phyloP scores from a whole-genome alignment of 2,113 vertebrate genomes.

The Clarias magur region DNA sequence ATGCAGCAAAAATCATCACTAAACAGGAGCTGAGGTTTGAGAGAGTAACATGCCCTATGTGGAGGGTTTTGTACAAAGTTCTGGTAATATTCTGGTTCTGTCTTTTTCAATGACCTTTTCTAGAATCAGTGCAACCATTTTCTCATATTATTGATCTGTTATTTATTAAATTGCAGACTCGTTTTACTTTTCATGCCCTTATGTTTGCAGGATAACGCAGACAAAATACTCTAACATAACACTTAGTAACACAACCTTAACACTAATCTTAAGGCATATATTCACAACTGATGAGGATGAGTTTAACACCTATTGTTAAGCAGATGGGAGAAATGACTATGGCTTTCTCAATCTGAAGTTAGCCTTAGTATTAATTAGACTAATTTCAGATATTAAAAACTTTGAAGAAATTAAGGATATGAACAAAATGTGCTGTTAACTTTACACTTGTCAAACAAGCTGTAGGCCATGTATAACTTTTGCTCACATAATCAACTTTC shows the following conservation, averaged over 20 bases:
- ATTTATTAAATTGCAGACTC: not conserved
- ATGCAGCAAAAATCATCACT: too few relatives aligned
- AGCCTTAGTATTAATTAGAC: not conserved
- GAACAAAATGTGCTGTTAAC: not conserved
- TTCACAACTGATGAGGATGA: not conserved
- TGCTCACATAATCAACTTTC: not conserved
- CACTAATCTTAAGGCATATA: not conserved
- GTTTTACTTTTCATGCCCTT: not conserved
- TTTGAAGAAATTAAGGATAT: not conserved
- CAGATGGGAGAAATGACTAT: conserved; percentile 2
- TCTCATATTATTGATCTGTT: not conserved
- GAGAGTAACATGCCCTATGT: too few relatives aligned
- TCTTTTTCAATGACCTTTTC: not conserved
- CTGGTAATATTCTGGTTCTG: not conserved
- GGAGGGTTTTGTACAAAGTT: not conserved
- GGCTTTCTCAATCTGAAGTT: not conserved
- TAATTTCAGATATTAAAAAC: not conserved
- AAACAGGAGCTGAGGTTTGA: not conserved
- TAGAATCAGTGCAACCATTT: not conserved
- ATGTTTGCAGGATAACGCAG: not conserved
- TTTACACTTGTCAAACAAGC: not conserved
- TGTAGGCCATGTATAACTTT: not conserved
- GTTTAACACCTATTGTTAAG: not conserved
- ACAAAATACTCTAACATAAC: not conserved
- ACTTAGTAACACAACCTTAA: not conserved